These are phyloP conservation scores for Cyclargus thomasi DNA, from an alignment of 1,140 invertebrate genomes.

Conservation along the genomic window DNA sequence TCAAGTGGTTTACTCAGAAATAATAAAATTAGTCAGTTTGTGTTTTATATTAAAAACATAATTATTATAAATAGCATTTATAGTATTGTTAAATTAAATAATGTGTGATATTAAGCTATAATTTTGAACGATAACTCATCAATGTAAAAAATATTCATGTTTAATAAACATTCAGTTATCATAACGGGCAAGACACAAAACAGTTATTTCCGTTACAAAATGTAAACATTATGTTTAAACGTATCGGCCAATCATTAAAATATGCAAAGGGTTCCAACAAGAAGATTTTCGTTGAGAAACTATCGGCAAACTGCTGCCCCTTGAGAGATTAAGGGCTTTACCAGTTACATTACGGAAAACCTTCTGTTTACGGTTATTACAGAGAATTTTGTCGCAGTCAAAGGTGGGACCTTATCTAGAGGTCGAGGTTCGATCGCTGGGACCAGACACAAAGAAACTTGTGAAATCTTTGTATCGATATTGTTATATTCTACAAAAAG, in stretches of 20 bases:
- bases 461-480: no score
- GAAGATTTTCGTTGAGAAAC: background rate
- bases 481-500: no score
- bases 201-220: background rate
- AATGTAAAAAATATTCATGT: no score
- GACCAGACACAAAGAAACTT: background rate
- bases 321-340: background rate
- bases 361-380: background rate
- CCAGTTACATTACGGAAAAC: background rate
- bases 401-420: background rate
- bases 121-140: no score
- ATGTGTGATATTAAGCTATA: no score
- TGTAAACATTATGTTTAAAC: background rate
- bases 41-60: no score
- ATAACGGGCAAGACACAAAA: background rate
- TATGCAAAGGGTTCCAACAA: background rate
- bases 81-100: no score
- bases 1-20: conserved; percentile 8
- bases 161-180: no score
- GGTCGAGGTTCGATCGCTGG: background rate
- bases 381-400: background rate
- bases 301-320: background rate
- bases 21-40: conserved; percentile 10
- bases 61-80: no score
- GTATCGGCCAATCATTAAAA: background rate